A percentile compares a stretch with the other conserved stretches of the same genome.
These are phyloP conservation scores for Enteromius treurensis DNA, from an alignment of 2,797 vertebrate genomes.

Conservation along the genomic window DNA sequence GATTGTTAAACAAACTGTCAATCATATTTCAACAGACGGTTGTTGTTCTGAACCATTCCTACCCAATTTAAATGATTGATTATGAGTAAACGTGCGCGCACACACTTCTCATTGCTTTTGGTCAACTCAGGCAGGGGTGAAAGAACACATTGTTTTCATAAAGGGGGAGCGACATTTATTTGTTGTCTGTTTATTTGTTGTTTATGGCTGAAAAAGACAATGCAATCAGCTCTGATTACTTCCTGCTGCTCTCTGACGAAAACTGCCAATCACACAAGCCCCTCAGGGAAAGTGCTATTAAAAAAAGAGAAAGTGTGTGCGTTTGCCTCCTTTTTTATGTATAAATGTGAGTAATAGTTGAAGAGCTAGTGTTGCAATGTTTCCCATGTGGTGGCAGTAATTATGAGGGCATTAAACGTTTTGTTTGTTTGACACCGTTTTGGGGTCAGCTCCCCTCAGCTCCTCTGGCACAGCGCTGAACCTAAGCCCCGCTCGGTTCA, in stretches of 20 bases:
- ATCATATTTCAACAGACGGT: conserved; percentile 26
- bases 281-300: background rate
- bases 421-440: conserved; percentile 69
- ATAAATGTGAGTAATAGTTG: conserved; percentile 51
- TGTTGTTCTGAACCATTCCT: conserved; percentile 13
- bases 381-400: conserved; percentile 61
- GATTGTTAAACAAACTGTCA: conserved; percentile 38
- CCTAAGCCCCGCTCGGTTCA: conserved; percentile 51
- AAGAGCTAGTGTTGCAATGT: conserved; percentile 34
- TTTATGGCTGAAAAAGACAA: conserved; percentile 53
- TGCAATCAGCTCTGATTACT: conserved; percentile 69
- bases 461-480: conserved; percentile 59
- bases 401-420: conserved; percentile 68
- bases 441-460: conserved; percentile 68
- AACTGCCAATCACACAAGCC: conserved; percentile 68
- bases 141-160: conserved; percentile 31
- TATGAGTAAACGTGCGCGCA: conserved; percentile 7
- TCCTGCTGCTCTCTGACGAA: conserved; percentile 63
- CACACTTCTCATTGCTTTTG: conserved; percentile 4
- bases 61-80: background rate
- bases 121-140: background rate
- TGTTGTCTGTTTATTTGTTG: conserved; percentile 67
- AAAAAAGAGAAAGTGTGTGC: conserved; percentile 10
- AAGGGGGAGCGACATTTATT: conserved; percentile 59
- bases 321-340: conserved; percentile 59